These are phyloP conservation scores for Suncus etruscus DNA, from an alignment of 2,113 vertebrate genomes.

Conservation along the genomic window DNA sequence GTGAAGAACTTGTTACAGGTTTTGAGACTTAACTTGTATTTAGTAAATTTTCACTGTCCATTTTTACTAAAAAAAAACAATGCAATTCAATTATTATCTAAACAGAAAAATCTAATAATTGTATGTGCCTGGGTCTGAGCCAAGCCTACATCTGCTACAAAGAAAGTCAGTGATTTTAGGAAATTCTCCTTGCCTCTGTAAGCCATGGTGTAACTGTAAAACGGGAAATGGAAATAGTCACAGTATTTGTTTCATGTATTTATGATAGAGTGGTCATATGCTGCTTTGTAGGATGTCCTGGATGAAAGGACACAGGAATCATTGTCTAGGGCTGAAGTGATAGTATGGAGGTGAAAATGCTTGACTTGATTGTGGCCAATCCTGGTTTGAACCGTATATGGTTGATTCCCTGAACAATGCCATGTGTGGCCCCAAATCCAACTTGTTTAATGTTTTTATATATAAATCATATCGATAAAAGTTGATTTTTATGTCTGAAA, in stretches of 20 bases:
- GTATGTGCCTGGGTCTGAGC: not conserved
- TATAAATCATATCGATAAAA: no score
- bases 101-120: not conserved
- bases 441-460: no score
- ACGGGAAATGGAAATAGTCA: not conserved
- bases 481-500: not conserved
- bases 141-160: not conserved
- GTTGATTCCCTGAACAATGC: no score
- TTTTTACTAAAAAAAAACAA: not conserved
- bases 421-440: no score
- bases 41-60: not conserved
- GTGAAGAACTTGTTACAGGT: not conserved
- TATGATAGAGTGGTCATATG: no score
- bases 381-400: no score
- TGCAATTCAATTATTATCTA: not conserved
- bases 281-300: not conserved
- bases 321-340: not conserved
- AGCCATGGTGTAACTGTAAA: not conserved
- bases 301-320: slow-evolving; percentile 25
- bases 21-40: not conserved
- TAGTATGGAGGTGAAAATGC: no score
- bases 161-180: not conserved
- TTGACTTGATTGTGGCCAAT: no score
- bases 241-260: not conserved
- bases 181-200: not conserved